Evolutionary conservation across 2,797 vertebrate species (phyloP).

Genomic region (Emydoidea blandingii): DNA sequence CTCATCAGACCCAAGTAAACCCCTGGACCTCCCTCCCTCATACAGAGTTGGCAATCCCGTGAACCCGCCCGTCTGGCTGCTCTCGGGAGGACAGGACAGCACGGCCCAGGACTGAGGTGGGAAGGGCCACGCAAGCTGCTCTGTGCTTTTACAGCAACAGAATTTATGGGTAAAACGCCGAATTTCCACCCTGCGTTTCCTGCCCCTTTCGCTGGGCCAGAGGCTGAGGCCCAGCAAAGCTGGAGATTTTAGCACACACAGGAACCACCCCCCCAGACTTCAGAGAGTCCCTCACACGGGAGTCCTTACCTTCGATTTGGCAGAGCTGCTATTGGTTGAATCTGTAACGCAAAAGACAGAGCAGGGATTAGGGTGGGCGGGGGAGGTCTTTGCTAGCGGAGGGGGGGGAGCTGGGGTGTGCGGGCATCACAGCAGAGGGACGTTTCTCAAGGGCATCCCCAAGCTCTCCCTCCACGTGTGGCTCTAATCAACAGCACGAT

Average conservation of each 20-base stretch:
- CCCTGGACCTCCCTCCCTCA: background rate
- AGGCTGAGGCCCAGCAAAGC: background rate
- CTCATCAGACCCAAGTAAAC: background rate
- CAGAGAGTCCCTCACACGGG: fast-evolving
- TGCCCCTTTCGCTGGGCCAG: background rate
- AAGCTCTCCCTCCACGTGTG: background rate
- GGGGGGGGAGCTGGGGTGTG: background rate
- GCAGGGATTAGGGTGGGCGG: background rate
- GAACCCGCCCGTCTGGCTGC: background rate
- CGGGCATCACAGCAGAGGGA: background rate
- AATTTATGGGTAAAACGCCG: background rate
- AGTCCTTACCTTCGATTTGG: constrained; percentile 92
- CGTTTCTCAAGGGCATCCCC: background rate
- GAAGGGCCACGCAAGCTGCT: background rate
- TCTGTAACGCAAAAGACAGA: constrained; percentile 81
- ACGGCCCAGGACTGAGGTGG: background rate
- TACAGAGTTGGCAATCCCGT: background rate
- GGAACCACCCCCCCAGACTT: background rate
- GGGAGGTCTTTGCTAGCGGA: fast-evolving
- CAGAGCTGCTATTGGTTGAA: constrained; percentile 93
- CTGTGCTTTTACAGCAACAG: background rate
- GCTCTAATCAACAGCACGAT: background rate
- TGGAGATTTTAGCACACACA: background rate
- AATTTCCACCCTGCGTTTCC: fast-evolving
- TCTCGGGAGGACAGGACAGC: background rate